Base-by-base conservation (phyloP, 2,113 vertebrate species). In the Chroicocephalus ridibundus region DNA sequence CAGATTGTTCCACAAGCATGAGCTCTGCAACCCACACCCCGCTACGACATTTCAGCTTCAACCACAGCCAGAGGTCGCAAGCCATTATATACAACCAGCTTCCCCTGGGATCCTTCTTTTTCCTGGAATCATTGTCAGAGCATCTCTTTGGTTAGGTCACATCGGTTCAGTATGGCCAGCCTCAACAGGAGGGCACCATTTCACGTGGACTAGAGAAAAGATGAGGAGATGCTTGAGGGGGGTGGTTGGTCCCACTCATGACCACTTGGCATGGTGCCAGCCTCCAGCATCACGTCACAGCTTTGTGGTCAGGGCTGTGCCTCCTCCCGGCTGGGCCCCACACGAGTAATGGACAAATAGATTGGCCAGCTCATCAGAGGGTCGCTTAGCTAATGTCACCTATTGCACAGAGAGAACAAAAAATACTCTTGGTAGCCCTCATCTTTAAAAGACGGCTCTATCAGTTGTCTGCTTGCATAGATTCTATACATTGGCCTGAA, bases 61-160 rank as follows among this genome's bases (percentile, higher is more conserved):
- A 84, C 95, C 96, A 82, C 94, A 96, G 83, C 52, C 93, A 96
- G 91, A 94, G 86, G 89, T 95, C 89, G 79, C 57, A 85, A 82
- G 70, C 65, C 81, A 79, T 69, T 84, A 38, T 60, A 89, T 42
- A 75, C 77, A 94, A 93, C 86, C 81, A 82, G 65, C 74, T 93
- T 95, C 91, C 95, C 83, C 60, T 57, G 95, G 89, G 91, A 96
- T 52, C 47, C 8, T 11, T 51, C 65, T 84, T 44, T 47, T 96
- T 96, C 96, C 94, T 91, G 95, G 95, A 96, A 97, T 91, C 77
- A 66, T 6, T 78, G 91, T 86, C 94, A 93, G 64, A 94, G 42
- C 64, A 89, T 38, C 78, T 68, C 69, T 40, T 82, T 0, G 19
- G 61, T 84, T 82, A 95, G 94, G 93, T 89, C 87, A 96, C 10